phyloP scores from a whole-genome alignment of 2,113 vertebrate genomes.

The Mugil cephalus region DNA sequence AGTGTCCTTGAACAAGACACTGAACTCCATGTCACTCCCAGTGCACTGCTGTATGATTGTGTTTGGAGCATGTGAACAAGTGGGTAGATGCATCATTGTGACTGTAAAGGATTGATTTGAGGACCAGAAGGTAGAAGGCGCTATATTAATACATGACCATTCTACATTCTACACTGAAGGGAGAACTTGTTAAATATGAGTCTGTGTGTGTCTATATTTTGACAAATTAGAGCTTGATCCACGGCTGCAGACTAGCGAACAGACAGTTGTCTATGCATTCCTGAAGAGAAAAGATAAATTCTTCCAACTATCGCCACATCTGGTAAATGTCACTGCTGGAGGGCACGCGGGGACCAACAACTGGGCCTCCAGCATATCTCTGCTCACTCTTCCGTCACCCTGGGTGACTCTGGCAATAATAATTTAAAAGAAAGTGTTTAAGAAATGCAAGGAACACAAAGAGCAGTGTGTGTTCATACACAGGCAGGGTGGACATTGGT shows the following conservation, averaged over 20 bases:
- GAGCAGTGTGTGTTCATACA: slow-evolving; percentile 7
- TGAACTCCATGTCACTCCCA: too few relatives aligned
- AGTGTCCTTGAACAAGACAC: too few relatives aligned
- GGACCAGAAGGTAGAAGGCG: too few relatives aligned
- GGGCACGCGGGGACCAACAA: slow-evolving; percentile 54
- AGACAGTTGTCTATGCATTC: slow-evolving; percentile 9
- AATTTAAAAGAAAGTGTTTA: slow-evolving; percentile 14
- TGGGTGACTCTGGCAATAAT: slow-evolving; percentile 48
- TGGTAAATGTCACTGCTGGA: slow-evolving; percentile 54
- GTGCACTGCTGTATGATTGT: too few relatives aligned
- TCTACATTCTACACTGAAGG: too few relatives aligned
- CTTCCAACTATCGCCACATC: slow-evolving; percentile 43
- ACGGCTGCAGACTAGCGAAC: background rate
- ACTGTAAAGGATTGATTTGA: too few relatives aligned
- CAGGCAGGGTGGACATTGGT: background rate
- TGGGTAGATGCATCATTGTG: too few relatives aligned
- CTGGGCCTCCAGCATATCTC: slow-evolving; percentile 66
- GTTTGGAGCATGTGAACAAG: too few relatives aligned
- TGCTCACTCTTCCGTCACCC: slow-evolving; percentile 56
- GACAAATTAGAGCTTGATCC: background rate
- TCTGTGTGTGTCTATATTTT: background rate
- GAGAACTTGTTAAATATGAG: too few relatives aligned
- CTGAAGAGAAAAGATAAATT: background rate
- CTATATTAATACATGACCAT: too few relatives aligned
- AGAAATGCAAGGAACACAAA: slow-evolving; percentile 38